Base-by-base conservation (phyloP, 2,888 invertebrate genomes). In the Copidosoma aretas region DNA sequence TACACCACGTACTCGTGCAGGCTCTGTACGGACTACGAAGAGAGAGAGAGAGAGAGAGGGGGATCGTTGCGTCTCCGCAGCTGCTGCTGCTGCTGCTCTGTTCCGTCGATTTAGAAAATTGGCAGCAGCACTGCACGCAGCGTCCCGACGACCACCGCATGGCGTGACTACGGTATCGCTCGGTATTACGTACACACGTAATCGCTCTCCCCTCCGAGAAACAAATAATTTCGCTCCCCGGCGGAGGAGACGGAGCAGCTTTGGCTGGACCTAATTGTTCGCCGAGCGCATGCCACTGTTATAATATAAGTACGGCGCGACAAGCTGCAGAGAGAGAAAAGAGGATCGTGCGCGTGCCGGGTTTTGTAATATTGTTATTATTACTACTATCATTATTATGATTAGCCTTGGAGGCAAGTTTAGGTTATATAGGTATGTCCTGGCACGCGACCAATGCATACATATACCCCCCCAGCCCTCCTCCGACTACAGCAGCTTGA, bases 71-170 rank as follows among this genome's bases (percentile, higher is more conserved):
- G 64, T 43, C 60, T 62, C 60, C 64, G 76, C 77, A 77, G 79
- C 75, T 77, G 77, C 56, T 4, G 54, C 54, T 54, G 54, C 25
- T 22, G 10, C 54, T 14, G 5, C 8, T n/a, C 41, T 41, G 43
- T 76, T 75, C 73, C 74, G 60, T 65, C 75, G 76, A 78, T 79
- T 79, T 80, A 75, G 78, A 79, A 78, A 79, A 79, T 79, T 79
- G 68, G 51, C 54, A 61, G 43, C 41, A 60, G 49, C 54, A 68
- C 49, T 59, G 69, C 63, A 76, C n/a, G n/a, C 73, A 75, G 77
- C 79, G 78, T 77, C 79, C 78, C 79, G 75, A 73, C 76, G 76
- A 78, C 79, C 17, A 3, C 15, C 43, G 43, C 43, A 17, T 46
- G 8, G 15, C 43, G 17, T 17, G 43, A 46, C 15, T 15, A 12